These are phyloP conservation scores for Falco naumanni DNA, from an alignment of 2,797 vertebrate species.

Conservation along the genomic window DNA sequence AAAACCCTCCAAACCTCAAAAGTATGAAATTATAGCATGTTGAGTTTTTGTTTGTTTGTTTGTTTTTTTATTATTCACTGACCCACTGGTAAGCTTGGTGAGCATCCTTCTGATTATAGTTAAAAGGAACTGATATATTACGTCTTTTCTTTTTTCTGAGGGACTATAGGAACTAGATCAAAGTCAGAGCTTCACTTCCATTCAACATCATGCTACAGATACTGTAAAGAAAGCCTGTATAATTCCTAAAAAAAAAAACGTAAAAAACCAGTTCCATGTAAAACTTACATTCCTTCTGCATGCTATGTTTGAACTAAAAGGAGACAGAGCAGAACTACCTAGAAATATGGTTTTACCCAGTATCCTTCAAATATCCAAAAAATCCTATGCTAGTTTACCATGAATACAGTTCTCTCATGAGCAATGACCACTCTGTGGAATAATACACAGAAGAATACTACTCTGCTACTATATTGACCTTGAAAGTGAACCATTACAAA, in stretches of 20 bases:
- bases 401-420: neutral
- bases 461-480: neutral
- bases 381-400: neutral
- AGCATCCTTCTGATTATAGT: neutral
- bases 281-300: neutral
- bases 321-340: neutral
- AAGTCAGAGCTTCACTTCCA: neutral
- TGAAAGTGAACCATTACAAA: neutral
- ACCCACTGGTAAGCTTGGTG: neutral
- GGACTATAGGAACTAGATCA: neutral
- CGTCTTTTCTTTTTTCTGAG: neutral
- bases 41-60: too few species aligned
- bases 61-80: neutral
- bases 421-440: neutral
- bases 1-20: neutral
- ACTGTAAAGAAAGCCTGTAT: neutral
- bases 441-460: neutral
- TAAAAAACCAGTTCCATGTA: neutral
- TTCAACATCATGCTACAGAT: neutral
- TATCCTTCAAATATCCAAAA: neutral
- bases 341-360: neutral
- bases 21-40: neutral
- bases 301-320: neutral
- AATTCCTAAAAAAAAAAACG: neutral
- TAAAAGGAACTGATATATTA: neutral